Conservation (phyloP, 2,797 vertebrate species). For the Acipenser ruthenus region DNA sequence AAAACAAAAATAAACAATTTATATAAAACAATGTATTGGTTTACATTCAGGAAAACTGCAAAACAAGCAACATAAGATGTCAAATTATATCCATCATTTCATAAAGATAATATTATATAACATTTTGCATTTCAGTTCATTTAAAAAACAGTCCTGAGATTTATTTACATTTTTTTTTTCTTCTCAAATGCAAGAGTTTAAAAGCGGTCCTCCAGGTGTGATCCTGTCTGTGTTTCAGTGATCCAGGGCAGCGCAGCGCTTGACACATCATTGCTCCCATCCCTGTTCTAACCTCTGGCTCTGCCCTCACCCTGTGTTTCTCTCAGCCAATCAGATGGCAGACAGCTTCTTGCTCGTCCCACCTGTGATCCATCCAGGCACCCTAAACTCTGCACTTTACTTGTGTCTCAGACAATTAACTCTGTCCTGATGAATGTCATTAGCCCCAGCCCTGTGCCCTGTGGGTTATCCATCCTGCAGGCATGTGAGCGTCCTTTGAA, state of each 20-base stretch:
- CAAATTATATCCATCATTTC: too few relatives aligned
- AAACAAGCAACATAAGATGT: background rate
- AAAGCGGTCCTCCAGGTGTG: background rate
- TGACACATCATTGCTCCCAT: background rate
- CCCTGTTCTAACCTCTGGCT: background rate
- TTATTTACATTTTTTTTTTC: background rate
- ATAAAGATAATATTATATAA: too few relatives aligned
- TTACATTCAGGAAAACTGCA: too few relatives aligned
- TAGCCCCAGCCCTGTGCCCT: constrained; percentile 60
- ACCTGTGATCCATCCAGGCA: background rate
- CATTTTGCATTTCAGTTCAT: too few relatives aligned
- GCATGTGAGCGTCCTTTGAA: constrained; percentile 10
- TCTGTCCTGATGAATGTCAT: constrained; percentile 64
- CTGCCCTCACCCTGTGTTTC: background rate
- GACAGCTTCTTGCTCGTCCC: background rate
- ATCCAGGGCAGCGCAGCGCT: background rate
- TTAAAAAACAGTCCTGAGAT: too few relatives aligned
- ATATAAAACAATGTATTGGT: too few relatives aligned
- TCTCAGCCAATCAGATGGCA: background rate
- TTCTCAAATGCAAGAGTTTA: background rate
- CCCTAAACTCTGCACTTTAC: background rate
- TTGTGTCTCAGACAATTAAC: background rate
- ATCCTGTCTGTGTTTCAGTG: constrained; percentile 14
- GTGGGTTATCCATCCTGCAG: constrained; percentile 15
- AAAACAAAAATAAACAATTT: too few relatives aligned